These are phyloP conservation scores for Bergia puertoricense DNA, from an alignment of 92 coral and sea anemone species.

Conservation along the genomic window DNA sequence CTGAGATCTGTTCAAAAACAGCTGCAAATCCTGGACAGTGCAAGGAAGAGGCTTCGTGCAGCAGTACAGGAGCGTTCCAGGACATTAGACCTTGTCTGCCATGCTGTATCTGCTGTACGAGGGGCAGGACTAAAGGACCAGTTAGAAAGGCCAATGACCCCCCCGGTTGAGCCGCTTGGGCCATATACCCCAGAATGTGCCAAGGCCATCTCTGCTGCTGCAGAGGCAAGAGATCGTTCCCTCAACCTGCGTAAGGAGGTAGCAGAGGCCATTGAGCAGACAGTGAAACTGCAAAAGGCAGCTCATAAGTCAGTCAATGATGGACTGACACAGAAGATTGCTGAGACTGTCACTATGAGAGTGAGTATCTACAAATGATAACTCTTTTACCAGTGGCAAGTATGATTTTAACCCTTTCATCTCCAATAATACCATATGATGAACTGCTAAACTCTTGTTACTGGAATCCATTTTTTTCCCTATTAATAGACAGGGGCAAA, in stretches of 20 bases:
- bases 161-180: slow-evolving; percentile 92
- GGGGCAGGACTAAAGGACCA: slow-evolving; percentile 95
- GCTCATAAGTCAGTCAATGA: slow-evolving; percentile 96
- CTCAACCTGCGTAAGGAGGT: slow-evolving; percentile 83
- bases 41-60: slow-evolving; percentile 81
- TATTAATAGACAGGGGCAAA: too few species aligned
- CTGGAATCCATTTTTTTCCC: too few species aligned
- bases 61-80: slow-evolving; percentile 90
- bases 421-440: too few species aligned
- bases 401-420: too few species aligned
- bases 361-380: slow-evolving; percentile 49
- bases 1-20: slow-evolving; percentile 96
- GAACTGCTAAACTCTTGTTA: too few species aligned
- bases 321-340: slow-evolving; percentile 97
- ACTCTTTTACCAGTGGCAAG: not conserved
- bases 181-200: slow-evolving; percentile 99
- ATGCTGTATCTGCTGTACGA: slow-evolving; percentile 94
- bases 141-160: slow-evolving; percentile 91
- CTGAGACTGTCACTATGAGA: slow-evolving; percentile 98
- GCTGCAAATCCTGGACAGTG: slow-evolving; percentile 91
- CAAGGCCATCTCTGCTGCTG: slow-evolving; percentile 81
- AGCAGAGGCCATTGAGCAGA: slow-evolving; percentile 95
- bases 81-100: slow-evolving; percentile 91
- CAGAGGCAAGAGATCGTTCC: slow-evolving; percentile 90
- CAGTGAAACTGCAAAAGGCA: slow-evolving; percentile 86